Conservation (phyloP, 1,140 invertebrate genomes). For the Anastrepha obliqua region DNA sequence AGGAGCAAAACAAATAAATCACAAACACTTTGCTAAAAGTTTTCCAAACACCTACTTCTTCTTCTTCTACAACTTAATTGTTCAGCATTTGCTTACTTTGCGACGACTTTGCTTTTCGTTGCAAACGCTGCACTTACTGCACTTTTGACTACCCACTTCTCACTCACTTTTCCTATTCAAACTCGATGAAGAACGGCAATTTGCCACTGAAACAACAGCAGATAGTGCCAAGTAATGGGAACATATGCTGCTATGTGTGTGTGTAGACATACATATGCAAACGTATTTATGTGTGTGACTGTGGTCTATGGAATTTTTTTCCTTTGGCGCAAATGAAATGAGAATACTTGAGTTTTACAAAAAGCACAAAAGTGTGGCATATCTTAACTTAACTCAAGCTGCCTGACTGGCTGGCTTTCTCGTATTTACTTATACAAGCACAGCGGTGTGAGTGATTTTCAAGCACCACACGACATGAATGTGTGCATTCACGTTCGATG, state of each 20-base stretch:
- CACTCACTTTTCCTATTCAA: slow-evolving; percentile 1
- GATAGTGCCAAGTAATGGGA: not conserved
- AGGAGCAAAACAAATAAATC: slow-evolving; percentile 42
- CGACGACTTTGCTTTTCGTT: not conserved
- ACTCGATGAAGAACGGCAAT: slow-evolving; percentile 38
- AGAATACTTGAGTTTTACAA: not conserved
- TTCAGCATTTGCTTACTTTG: not conserved
- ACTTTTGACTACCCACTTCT: not conserved
- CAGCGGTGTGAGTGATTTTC: not conserved
- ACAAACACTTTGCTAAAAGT: slow-evolving; percentile 30
- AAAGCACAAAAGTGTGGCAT: not conserved
- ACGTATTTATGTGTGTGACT: not conserved
- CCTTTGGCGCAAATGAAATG: not conserved
- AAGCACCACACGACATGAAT: not conserved
- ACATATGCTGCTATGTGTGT: not conserved
- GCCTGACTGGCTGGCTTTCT: not conserved
- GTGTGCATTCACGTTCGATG: not conserved
- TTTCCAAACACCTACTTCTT: slow-evolving; percentile 21
- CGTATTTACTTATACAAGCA: not conserved
- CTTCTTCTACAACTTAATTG: not conserved
- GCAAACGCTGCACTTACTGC: not conserved
- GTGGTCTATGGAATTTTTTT: not conserved
- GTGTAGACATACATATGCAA: not conserved
- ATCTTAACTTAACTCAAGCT: not conserved
- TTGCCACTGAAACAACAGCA: slow-evolving; percentile 48